These are phyloP conservation scores for Amiota minor DNA, from an alignment of 2,888 invertebrate species.

Conservation along the genomic window DNA sequence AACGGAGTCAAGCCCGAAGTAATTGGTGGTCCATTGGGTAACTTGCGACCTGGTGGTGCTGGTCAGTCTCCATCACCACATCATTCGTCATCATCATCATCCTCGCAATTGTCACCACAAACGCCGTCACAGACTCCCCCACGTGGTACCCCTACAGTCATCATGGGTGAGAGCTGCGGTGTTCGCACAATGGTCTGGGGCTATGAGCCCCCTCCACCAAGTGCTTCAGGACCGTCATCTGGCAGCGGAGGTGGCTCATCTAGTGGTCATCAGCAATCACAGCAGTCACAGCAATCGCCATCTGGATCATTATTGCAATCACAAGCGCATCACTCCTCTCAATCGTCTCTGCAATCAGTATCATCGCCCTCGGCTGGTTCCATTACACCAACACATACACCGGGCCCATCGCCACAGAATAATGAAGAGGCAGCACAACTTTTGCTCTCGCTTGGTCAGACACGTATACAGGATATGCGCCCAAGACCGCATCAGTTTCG, in stretches of 20 bases:
- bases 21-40: conserved; percentile 77
- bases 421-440: conserved; percentile 81
- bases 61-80: conserved; percentile 71
- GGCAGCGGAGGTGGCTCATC: conserved; percentile 37
- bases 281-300: conserved; percentile 53
- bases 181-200: conserved; percentile 84
- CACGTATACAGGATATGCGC: conserved; percentile 75
- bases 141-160: conserved; percentile 86
- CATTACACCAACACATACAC: conserved; percentile 71
- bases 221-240: conserved; percentile 41
- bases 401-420: conserved; percentile 74
- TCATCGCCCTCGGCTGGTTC: conserved; percentile 74
- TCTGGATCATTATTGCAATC: conserved; percentile 52
- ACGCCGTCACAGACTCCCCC: conserved; percentile 73
- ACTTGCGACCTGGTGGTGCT: conserved; percentile 63
- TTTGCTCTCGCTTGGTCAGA: conserved; percentile 83
- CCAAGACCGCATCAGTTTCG: conserved; percentile 74
- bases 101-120: conserved; percentile 72
- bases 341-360: conserved; percentile 71
- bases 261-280: conserved; percentile 46
- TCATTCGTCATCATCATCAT: conserved; percentile 70
- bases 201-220: conserved; percentile 75
- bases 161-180: conserved; percentile 94
- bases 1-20: conserved; percentile 89
- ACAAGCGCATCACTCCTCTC: conserved; percentile 54